Conservation (phyloP, 2,888 invertebrate species). For the Orthosia cruda region DNA sequence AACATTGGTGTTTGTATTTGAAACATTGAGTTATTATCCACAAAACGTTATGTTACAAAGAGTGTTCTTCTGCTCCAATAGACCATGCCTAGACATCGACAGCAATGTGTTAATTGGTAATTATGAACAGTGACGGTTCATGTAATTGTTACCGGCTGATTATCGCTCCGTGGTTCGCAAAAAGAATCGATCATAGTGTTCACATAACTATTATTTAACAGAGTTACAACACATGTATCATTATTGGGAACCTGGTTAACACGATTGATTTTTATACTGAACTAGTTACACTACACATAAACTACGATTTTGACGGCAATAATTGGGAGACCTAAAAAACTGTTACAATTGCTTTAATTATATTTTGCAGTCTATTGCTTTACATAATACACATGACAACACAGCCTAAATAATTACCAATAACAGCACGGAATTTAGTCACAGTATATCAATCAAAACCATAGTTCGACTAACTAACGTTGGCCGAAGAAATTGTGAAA, state of each 20-base stretch:
- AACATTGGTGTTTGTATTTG: constrained; percentile 60
- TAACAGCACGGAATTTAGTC: constrained; percentile 45
- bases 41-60: constrained; percentile 15
- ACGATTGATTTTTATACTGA: background rate
- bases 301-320: constrained; percentile 21
- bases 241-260: constrained; percentile 33
- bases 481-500: constrained; percentile 68
- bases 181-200: constrained; percentile 39
- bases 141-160: constrained; percentile 69
- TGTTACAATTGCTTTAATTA: constrained; percentile 12
- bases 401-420: constrained; percentile 30
- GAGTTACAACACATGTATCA: constrained; percentile 42
- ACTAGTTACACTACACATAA: constrained; percentile 9
- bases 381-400: constrained; percentile 43
- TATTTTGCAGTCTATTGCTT: constrained; percentile 16
- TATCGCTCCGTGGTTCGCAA: constrained; percentile 62
- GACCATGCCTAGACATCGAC: constrained; percentile 43
- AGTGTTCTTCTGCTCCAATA: constrained; percentile 55
- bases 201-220: constrained; percentile 54
- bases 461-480: constrained; percentile 32
- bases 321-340: background rate
- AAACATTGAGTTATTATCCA: background rate
- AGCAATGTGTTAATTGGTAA: constrained; percentile 47
- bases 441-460: constrained; percentile 47
- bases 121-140: constrained; percentile 64